Base-by-base conservation (phyloP, 2,888 invertebrate genomes). In the Pherbina coryleti region DNA sequence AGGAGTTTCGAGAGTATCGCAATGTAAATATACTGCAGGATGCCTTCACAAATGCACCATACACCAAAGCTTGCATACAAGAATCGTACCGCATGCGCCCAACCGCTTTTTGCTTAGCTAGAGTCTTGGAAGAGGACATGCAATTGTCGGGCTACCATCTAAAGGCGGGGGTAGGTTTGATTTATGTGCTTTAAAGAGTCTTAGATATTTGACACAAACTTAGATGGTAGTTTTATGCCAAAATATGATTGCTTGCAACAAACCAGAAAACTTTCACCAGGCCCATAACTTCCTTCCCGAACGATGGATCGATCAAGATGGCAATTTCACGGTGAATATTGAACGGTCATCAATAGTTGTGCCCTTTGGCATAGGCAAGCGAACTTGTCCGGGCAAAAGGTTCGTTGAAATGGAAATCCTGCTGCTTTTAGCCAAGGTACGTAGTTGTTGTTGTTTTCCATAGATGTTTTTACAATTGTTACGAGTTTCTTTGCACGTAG, bases 341-440 rank as follows among this genome's bases (percentile, higher is more conserved):
- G 86, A 88, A 49, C 86, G 85, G 82, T 92, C 94, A 8, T 91
- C 93, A 66, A 90, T 96, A 70, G 93, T 96, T 1, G 92, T 93
- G 8, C 96, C 96, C 0, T 97, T 96, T 88, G 96, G 96, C 0
- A 91, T 93, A 51, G 96, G 96, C 0, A 92, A 93, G 73, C 91
- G 96, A 66, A 94, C 95, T 90, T 97, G 96, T 86, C 96, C 96
- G 0, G 97, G 96, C 67, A 95, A 95, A 89, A 91, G 96, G 79
- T 95, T 96, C 86, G 94, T 96, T 3, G 95, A 95, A 84, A 92
- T 95, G 82, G 94, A 94, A 82, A 90, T 96, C 22, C 93, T 94
- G 79, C 90, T 96, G 74, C 90, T 95, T 78, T 89, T 96, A 25
- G 94, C 95, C 31, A 94, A 94, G 92, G 95, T 94, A 83, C 81